Percentiles rank a stretch among this genome's conserved stretches.
Evolutionary conservation across 2,888 invertebrate species (phyloP).

Genomic region (Lacanobia oleracea): DNA sequence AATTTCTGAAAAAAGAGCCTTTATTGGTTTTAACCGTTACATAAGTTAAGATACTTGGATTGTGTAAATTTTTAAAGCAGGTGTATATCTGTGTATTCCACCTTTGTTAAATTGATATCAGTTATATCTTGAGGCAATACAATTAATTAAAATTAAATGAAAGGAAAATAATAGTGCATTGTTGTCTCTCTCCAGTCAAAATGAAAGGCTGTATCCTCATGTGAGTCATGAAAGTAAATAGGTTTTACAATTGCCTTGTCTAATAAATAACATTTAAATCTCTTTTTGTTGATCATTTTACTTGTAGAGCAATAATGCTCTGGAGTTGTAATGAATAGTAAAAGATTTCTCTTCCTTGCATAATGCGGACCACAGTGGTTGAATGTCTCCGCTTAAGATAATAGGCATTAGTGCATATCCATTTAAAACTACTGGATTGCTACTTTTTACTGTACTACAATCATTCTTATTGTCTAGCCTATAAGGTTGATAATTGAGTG

Average conservation of each 20-base stretch:
- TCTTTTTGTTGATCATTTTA: not conserved
- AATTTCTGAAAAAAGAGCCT: constrained; percentile 18
- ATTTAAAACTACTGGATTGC: constrained; percentile 45
- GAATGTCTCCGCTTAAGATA: constrained; percentile 60
- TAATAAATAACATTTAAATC: no score
- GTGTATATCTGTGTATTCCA: constrained; percentile 27
- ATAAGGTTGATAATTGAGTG: constrained; percentile 65
- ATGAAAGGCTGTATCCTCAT: not conserved
- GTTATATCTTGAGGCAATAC: constrained; percentile 20
- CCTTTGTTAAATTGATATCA: constrained; percentile 44
- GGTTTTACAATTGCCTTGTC: no score
- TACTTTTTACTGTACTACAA: constrained; percentile 16
- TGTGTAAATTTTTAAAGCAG: constrained; percentile 21
- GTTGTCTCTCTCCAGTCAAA: not conserved
- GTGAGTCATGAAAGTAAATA: not conserved
- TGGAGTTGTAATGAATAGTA: constrained; percentile 45
- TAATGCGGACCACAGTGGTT: constrained; percentile 56
- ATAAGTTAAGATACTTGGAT: constrained; percentile 18
- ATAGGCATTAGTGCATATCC: constrained; percentile 49
- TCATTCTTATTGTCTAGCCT: constrained; percentile 49
- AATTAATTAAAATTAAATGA: constrained; percentile 30
- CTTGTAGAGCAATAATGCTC: constrained; percentile 19
- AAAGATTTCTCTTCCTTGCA: constrained; percentile 59
- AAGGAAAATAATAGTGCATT: constrained; percentile 21
- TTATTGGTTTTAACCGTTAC: constrained; percentile 45